These are phyloP conservation scores for Eublepharis macularius DNA, from an alignment of 2,113 vertebrate species.

Conservation along the genomic window DNA sequence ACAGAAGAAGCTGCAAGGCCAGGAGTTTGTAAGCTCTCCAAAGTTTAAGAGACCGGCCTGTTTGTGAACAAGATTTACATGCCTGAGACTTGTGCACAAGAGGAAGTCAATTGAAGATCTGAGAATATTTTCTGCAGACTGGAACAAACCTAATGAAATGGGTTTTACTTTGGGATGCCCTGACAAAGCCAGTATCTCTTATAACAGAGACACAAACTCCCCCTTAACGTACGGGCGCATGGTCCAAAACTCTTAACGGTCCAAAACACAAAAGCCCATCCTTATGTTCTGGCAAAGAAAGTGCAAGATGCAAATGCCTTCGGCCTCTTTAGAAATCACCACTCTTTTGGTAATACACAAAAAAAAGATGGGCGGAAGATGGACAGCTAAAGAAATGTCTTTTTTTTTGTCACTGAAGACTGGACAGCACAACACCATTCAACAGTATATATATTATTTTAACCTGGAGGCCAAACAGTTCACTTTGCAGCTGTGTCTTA, in stretches of 20 bases:
- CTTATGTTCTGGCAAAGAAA: slow-evolving; percentile 45
- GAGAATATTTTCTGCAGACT: background rate
- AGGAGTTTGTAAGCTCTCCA: slow-evolving; percentile 50
- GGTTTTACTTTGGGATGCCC: slow-evolving; percentile 42
- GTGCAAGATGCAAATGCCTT: slow-evolving; percentile 46
- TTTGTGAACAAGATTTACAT: slow-evolving; percentile 19
- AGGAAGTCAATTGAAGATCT: slow-evolving; percentile 19
- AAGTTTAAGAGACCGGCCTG: slow-evolving; percentile 58
- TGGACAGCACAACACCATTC: slow-evolving; percentile 64
- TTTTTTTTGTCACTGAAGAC: slow-evolving; percentile 50
- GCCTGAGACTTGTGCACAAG: slow-evolving; percentile 21
- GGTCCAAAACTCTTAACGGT: slow-evolving; percentile 31
- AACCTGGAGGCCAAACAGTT: slow-evolving; percentile 64
- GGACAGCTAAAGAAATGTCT: slow-evolving; percentile 56
- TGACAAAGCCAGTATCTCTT: slow-evolving; percentile 38
- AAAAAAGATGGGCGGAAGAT: slow-evolving; percentile 51
- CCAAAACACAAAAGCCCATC: slow-evolving; percentile 50
- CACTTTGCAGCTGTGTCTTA: slow-evolving; percentile 67
- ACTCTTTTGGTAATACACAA: slow-evolving; percentile 36
- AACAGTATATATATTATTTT: slow-evolving; percentile 59
- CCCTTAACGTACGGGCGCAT: slow-evolving; percentile 38
- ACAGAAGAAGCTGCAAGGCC: slow-evolving; percentile 54
- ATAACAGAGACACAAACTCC: slow-evolving; percentile 33
- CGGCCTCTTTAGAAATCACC: slow-evolving; percentile 36
- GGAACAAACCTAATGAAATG: slow-evolving; percentile 35